Conservation (phyloP, 2,888 invertebrate genomes). For the Eilema caniola region DNA sequence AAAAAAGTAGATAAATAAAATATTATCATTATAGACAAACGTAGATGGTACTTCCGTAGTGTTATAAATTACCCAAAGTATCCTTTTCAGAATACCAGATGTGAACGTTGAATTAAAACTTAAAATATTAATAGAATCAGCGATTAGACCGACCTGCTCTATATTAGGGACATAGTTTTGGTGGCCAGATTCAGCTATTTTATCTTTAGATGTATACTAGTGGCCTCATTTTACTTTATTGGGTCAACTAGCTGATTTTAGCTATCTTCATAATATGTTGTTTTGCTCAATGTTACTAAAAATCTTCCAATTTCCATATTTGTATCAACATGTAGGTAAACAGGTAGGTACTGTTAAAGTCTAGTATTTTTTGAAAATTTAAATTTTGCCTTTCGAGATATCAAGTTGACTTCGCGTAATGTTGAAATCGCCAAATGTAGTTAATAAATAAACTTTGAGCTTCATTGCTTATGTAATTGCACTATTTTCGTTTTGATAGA, state of each 20-base stretch:
- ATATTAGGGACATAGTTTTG: not conserved
- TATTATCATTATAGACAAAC: not conserved
- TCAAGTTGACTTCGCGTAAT: too few relatives aligned
- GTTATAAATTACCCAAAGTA: not conserved
- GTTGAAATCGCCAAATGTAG: too few relatives aligned
- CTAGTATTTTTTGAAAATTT: not conserved
- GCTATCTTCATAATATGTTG: not conserved
- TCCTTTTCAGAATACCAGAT: not conserved
- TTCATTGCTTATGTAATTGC: not conserved
- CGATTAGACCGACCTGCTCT: not conserved
- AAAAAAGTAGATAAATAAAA: not conserved
- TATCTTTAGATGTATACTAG: not conserved
- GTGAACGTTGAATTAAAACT: not conserved
- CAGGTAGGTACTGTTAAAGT: not conserved
- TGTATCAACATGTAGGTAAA: not conserved
- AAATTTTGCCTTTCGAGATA: too few relatives aligned
- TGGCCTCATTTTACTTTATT: not conserved
- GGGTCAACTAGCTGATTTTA: not conserved
- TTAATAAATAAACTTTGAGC: not conserved
- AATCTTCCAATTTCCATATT: not conserved
- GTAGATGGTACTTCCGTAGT: not conserved
- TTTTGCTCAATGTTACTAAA: not conserved
- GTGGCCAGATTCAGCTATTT: not conserved
- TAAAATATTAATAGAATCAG: not conserved
- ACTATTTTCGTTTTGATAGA: not conserved